Evolutionary conservation across 2,888 invertebrate genomes (phyloP), one percentile per base, ranked within the genome.

Genomic region (Limnephilus rhombicus): DNA sequence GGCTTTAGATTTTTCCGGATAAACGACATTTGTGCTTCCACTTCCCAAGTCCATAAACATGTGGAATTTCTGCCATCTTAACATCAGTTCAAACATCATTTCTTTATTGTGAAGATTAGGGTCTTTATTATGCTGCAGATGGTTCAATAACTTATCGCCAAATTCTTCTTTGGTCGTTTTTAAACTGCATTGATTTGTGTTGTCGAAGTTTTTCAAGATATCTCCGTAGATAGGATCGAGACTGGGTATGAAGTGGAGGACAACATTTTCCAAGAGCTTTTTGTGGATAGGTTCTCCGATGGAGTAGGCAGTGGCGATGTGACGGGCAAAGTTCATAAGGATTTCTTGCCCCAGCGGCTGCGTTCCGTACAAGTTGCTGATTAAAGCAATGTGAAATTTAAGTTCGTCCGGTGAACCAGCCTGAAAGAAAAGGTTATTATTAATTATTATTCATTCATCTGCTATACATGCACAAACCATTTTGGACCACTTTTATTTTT

Each of bases 261-360:
- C 98, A 0, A 97, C 96, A 93, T 97, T 97, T 89, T 97, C 96
- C 9, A 99, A 94, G 24, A 99, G 95, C 34, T 95, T 95, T 82
- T 96, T 95, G 93, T 98, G 97, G 0, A 96, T 95, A 0, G 97
- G 97, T 94, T 98, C 97, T 45, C 97, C 97, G 90, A 97, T 96
- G 85, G 96, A 95, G 94, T 98, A 97, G 0, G 98, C 98, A 90
- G 96, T 97, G 41, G 98, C 95, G 34, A 99, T 95, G 95, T 99
- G 99, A 0, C 98, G 97, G 0, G 98, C 98, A 94, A 99, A 96
- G 95, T 99, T 97, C 0, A 99, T 94, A 0, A 98, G 95, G 92
- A 99, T 96, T 95, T 99, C 99, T 91, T 99, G 97, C 0, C 99
- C 98, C 29, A 98, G 95, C 0, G 98, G 98, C 94, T 99, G 98